These are phyloP conservation scores for Ormyrus nitidulus DNA, from an alignment of 2,888 invertebrate species.

Conservation along the genomic window DNA sequence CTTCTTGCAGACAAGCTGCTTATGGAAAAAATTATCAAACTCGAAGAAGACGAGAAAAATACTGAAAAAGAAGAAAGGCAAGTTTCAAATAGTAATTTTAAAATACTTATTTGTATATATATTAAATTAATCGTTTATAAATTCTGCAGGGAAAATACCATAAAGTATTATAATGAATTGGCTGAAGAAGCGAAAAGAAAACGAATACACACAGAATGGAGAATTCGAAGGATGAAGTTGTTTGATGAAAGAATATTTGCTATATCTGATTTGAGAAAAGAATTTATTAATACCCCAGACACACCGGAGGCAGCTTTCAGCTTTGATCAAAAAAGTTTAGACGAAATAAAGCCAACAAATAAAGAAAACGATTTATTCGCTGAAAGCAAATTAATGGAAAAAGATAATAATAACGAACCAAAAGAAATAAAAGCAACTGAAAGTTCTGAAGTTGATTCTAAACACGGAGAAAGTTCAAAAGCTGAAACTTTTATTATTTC, in stretches of 20 bases:
- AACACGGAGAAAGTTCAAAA: constrained; percentile 5
- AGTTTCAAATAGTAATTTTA: constrained; percentile 2
- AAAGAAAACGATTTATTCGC: background rate
- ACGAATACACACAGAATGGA: constrained; percentile 79
- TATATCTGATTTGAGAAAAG: constrained; percentile 53
- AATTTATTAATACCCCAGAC: constrained; percentile 51
- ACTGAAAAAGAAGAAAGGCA: constrained; percentile 64
- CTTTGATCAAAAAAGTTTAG: constrained; percentile 16
- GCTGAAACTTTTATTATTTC: constrained; percentile 3
- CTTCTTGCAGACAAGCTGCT: constrained; percentile 65
- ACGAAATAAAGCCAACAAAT: background rate
- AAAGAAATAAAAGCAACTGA: background rate
- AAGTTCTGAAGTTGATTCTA: background rate
- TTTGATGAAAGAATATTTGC: constrained; percentile 65
- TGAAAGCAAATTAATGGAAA: background rate
- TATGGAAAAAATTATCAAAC: constrained; percentile 59
- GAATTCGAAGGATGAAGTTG: constrained; percentile 75
- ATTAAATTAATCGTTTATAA: constrained; percentile 9
- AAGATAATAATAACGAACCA: constrained; percentile 15
- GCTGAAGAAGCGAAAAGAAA: constrained; percentile 79
- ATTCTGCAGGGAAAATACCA: constrained; percentile 77
- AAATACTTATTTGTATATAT: constrained; percentile 5
- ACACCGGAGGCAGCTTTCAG: background rate
- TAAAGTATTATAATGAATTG: constrained; percentile 81
- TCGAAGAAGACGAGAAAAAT: constrained; percentile 64